Percentiles rank a stretch among this genome's conserved stretches.
These are phyloP conservation scores for Cherax quadricarinatus DNA, from an alignment of 1,140 invertebrate species.

Conservation along the genomic window DNA sequence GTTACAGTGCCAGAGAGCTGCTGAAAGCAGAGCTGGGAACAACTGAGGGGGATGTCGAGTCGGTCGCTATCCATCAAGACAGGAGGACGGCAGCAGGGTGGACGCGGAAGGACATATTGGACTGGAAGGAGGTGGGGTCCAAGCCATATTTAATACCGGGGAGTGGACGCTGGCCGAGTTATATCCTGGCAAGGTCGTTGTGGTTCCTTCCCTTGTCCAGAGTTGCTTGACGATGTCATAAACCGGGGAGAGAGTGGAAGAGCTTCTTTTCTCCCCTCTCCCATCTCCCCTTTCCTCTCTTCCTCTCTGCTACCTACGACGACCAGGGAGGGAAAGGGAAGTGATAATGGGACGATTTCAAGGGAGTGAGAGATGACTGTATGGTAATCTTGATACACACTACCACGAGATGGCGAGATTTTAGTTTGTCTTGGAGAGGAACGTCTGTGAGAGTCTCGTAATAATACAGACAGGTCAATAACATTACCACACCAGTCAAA, in stretches of 20 bases:
- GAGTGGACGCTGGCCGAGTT: slow-evolving; percentile 59
- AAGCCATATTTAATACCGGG: slow-evolving; percentile 56
- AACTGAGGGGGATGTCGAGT: not conserved
- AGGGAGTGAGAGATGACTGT: not conserved
- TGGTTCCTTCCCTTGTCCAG: slow-evolving; percentile 50
- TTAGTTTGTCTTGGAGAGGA: too few species aligned
- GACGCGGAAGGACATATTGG: slow-evolving; percentile 53
- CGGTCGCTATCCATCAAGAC: slow-evolving; percentile 1
- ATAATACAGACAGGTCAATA: too few species aligned
- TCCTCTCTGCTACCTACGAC: not conserved
- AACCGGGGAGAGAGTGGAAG: slow-evolving; percentile 32
- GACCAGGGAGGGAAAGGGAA: not conserved
- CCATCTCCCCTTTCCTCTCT: not conserved
- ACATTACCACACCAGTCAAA: too few species aligned
- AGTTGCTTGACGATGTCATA: slow-evolving; percentile 45
- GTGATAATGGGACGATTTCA: not conserved
- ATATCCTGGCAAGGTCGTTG: slow-evolving; percentile 52
- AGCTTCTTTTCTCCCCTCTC: not conserved
- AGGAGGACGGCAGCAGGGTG: slow-evolving; percentile 30
- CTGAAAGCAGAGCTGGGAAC: not conserved
- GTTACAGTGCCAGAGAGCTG: not conserved
- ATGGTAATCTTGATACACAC: not conserved
- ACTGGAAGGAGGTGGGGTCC: not conserved
- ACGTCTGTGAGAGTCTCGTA: too few species aligned
- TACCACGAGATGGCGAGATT: too few species aligned